Conservation (phyloP, 2,113 vertebrate species). For the Urocynchramus pylzowi region DNA sequence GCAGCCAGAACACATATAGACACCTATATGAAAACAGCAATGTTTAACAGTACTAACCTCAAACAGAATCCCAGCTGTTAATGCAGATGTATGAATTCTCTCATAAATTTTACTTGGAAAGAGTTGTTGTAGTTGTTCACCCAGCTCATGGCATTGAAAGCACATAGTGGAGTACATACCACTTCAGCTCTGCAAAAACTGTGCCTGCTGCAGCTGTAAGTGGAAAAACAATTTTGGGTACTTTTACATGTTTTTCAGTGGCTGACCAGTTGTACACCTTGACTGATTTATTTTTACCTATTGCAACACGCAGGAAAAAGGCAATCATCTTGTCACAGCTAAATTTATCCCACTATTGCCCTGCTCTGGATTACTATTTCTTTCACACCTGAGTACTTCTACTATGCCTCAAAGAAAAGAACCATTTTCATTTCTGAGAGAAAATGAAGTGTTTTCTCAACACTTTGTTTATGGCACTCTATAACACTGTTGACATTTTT, state of each 20-base stretch:
- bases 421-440: background rate
- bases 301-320: background rate
- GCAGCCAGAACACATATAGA: background rate
- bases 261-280: background rate
- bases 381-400: background rate
- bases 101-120: background rate
- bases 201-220: background rate
- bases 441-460: slow-evolving; percentile 1
- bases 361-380: background rate
- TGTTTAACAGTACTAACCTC: background rate
- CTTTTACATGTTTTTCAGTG: background rate
- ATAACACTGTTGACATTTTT: background rate
- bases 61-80: background rate
- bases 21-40: background rate
- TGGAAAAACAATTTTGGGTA: background rate
- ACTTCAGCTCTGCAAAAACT: background rate
- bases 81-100: background rate
- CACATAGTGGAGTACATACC: background rate
- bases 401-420: background rate
- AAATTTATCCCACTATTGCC: background rate
- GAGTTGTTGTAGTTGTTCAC: background rate
- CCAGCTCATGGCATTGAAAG: background rate
- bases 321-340: background rate
- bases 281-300: background rate
- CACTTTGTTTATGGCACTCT: background rate